Evolutionary conservation across 2,113 vertebrate species (phyloP), one percentile per base, ranked within the genome.

Genomic region (Mixornis gularis): DNA sequence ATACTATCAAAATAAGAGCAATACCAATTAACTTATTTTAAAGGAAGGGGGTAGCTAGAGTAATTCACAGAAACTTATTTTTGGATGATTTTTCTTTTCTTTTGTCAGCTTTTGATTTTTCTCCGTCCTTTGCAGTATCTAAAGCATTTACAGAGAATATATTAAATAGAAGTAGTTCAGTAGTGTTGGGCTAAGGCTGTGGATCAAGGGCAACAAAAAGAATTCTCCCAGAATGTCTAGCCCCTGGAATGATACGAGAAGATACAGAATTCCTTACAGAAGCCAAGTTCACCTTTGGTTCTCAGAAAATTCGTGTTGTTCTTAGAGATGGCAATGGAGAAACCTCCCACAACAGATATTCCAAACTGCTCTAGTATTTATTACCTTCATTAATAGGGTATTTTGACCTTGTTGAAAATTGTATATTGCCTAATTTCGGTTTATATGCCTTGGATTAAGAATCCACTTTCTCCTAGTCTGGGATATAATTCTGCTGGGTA

Each of bases 41-140:
- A 83, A 71, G 13, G 13, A 88, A 62, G 4, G 0, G 0, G 1
- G 22, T 38, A 3, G 2, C 7, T 60, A 63, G 20, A 63, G 40
- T 20, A 76, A 81, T 34, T 13, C 27, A 65, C 2, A 56, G 53
- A 76, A 56, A 1, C 6, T 40, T 24, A 71, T 73, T 43, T 78
- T 34, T 74, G 2, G 11, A 63, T 5, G 19, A 25, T 27, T 17
- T 30, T 34, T 48, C 3, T 63, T 74, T 36, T 41, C 5, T 63
- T 78, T 40, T 41, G 5, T 34, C 6, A 56, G 11, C 36, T 60
- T 70, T 72, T 48, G 6, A 5, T 32, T 73, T 76, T 72, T 56
- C 19, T 32, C 8, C 16, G 5, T 52, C 12, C 16, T 78, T 93
- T 34, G 21, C 58, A 36, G 6, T 20, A 44, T 38, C 13, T n/a